phyloP scores from a whole-genome alignment of 2,888 invertebrate genomes.

The Phortica okadai region DNA sequence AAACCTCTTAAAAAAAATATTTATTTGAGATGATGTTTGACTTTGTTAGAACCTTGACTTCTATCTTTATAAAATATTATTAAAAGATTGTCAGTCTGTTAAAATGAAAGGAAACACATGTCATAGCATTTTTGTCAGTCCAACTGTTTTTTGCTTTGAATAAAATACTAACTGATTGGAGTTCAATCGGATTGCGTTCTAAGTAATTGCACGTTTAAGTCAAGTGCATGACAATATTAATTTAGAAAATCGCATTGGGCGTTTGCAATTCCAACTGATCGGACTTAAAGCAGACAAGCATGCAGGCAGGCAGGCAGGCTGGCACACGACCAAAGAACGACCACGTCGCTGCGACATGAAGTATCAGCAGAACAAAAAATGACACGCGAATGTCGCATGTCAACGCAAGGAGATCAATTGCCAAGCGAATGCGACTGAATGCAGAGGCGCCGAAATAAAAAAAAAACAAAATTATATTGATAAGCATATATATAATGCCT shows the following conservation, averaged over 20 bases:
- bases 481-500: conserved; percentile 18
- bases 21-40: too few species aligned
- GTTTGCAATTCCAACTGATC: background rate
- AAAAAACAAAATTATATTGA: conserved; percentile 22
- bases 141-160: background rate
- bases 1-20: too few species aligned
- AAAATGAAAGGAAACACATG: too few species aligned
- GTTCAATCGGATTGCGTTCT: background rate
- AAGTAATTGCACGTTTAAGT: conserved; percentile 12
- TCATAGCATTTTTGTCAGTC: too few species aligned
- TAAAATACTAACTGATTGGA: background rate
- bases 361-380: conserved; percentile 43
- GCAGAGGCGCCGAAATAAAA: conserved; percentile 28
- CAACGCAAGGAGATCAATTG: conserved; percentile 32
- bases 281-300: background rate
- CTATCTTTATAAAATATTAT: too few species aligned
- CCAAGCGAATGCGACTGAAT: conserved; percentile 11
- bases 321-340: conserved; percentile 36
- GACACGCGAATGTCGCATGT: conserved; percentile 48
- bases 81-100: too few species aligned
- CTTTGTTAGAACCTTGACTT: too few species aligned
- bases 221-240: conserved; percentile 28
- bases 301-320: background rate
- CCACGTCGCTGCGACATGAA: conserved; percentile 15
- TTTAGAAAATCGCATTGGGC: conserved; percentile 17